Conservation (phyloP, 2,113 vertebrate species). For the Tachycineta bicolor region DNA sequence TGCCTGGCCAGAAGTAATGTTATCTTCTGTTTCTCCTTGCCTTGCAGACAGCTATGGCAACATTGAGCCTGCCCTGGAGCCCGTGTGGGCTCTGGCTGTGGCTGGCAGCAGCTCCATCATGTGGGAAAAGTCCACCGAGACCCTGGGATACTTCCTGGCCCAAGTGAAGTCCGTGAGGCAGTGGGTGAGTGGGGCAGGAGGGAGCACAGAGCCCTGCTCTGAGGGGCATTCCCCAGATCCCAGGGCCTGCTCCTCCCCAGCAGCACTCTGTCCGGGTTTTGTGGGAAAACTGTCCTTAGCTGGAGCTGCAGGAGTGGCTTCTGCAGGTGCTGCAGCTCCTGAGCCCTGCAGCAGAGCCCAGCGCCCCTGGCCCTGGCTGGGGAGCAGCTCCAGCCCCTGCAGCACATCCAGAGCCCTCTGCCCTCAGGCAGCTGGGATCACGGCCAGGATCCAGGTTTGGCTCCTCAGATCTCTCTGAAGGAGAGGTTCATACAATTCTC, state of each 20-base stretch:
- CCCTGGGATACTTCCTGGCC: conserved; percentile 51
- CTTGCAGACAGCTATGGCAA: conserved; percentile 70
- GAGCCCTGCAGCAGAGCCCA: neutral
- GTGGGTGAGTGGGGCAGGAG: conserved; percentile 69
- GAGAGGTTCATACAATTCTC: neutral
- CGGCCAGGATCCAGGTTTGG: rapidly evolving
- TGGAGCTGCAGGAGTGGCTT: neutral
- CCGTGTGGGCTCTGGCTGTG: conserved; percentile 67
- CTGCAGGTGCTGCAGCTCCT: neutral
- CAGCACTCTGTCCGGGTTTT: neutral
- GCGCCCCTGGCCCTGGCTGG: neutral
- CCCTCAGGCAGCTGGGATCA: neutral
- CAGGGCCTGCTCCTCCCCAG: neutral
- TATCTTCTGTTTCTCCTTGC: neutral
- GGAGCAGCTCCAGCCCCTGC: neutral
- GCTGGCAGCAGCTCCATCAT: conserved; percentile 75
- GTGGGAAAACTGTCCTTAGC: neutral
- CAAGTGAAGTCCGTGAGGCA: conserved; percentile 68
- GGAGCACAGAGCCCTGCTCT: neutral
- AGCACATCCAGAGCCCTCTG: neutral
- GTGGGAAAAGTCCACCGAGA: conserved; percentile 70
- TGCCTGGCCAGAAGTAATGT: neutral
- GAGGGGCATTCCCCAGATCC: rapidly evolving
- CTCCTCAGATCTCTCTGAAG: neutral
- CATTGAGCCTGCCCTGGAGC: conserved; percentile 51